A percentile compares a stretch with the other conserved stretches of the same genome.
phyloP scores from a whole-genome alignment of 2,888 invertebrate genomes.

The Scaptomyza polygonia region DNA sequence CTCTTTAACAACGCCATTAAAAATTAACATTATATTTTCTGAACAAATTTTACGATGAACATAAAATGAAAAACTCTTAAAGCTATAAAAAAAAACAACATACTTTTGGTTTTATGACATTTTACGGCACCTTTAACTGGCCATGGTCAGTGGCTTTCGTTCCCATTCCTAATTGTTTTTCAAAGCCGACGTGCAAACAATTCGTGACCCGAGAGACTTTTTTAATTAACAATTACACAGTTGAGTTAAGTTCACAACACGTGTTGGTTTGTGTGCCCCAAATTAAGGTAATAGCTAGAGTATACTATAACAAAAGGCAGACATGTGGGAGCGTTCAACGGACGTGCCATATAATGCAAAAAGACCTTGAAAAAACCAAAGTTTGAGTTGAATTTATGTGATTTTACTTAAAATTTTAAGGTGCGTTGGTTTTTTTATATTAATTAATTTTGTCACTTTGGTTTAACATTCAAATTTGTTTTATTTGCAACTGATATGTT shows the following conservation, averaged over 20 bases:
- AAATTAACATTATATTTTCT: conserved; percentile 50
- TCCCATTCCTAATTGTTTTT: neutral
- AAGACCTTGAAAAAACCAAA: neutral
- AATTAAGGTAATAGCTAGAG: conserved; percentile 71
- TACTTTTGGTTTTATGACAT: conserved; percentile 31
- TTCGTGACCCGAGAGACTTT: conserved; percentile 65
- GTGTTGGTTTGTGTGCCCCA: conserved; percentile 40
- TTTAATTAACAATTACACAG: conserved; percentile 75
- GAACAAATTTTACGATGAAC: conserved; percentile 47
- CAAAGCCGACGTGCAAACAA: conserved; percentile 31
- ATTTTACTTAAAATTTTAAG: neutral
- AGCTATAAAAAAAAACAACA: neutral
- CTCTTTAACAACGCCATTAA: conserved; percentile 41
- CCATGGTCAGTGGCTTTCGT: conserved; percentile 6
- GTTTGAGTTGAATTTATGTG: neutral
- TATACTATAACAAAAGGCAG: conserved; percentile 54
- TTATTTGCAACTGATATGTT: neutral
- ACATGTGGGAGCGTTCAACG: conserved; percentile 38
- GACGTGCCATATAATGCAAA: conserved; percentile 2
- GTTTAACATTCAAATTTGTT: conserved; percentile 7
- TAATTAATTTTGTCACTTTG: neutral
- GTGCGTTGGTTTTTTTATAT: neutral
- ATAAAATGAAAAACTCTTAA: conserved; percentile 28
- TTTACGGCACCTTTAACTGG: conserved; percentile 40
- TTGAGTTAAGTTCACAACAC: conserved; percentile 41